Conservation (phyloP, 1,140 invertebrate genomes). For the Limonius californicus region DNA sequence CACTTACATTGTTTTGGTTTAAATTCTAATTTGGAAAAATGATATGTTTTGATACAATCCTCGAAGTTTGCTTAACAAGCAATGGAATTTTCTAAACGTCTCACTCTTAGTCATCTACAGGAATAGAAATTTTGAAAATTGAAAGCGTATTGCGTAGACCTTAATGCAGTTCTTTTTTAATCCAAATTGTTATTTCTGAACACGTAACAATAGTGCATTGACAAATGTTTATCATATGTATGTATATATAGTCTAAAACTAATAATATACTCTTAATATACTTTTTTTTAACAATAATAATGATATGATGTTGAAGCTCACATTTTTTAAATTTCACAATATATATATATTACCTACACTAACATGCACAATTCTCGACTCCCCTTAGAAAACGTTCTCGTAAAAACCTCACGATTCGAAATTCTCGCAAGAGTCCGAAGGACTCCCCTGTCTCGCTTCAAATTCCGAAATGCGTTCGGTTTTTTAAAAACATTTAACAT, state of each 20-base stretch:
- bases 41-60: background rate
- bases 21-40: background rate
- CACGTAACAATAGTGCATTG: constrained; percentile 9
- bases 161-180: background rate
- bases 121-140: background rate
- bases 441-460: constrained; percentile 32
- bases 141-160: too few species aligned
- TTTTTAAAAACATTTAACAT: background rate
- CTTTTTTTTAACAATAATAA: background rate
- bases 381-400: background rate
- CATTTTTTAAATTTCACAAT: constrained; percentile 18
- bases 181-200: background rate
- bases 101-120: too few species aligned
- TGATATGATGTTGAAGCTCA: constrained; percentile 34
- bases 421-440: constrained; percentile 22
- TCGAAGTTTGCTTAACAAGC: too few species aligned
- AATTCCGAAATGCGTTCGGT: background rate
- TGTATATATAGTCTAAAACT: constrained; percentile 1
- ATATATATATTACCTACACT: constrained; percentile 20
- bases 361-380: constrained; percentile 27
- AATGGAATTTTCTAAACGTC: too few species aligned
- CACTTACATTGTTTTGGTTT: background rate
- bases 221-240: constrained; percentile 15
- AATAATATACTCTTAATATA: constrained; percentile 10
- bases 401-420: background rate